Conservation (phyloP, 2,888 invertebrate species). For the Corythucha ciliata region DNA sequence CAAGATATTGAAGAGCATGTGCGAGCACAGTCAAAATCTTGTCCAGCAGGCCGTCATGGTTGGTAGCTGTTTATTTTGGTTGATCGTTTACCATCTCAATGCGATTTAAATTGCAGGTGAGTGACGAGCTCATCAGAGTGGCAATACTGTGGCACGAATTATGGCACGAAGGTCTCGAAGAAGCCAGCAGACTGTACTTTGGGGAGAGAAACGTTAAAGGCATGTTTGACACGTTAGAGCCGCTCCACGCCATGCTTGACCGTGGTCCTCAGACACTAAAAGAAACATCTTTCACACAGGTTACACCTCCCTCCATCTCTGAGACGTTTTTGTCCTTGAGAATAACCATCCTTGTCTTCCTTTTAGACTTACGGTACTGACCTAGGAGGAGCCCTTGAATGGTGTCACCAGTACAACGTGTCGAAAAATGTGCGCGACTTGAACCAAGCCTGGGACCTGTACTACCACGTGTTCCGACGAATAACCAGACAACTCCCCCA, state of each 20-base stretch:
- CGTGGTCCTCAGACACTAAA: constrained; percentile 91
- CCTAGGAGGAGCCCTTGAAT: constrained; percentile 86
- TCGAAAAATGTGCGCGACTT: constrained; percentile 82
- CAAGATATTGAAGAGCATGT: constrained; percentile 89
- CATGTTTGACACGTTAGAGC: constrained; percentile 93
- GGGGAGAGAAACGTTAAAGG: constrained; percentile 92
- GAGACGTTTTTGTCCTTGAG: not conserved
- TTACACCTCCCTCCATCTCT: constrained; percentile 31
- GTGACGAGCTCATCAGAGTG: constrained; percentile 92
- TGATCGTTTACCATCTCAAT: not conserved
- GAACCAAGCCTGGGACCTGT: constrained; percentile 98
- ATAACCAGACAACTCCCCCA: constrained; percentile 92
- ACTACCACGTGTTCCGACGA: constrained; percentile 95
- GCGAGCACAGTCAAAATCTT: constrained; percentile 81
- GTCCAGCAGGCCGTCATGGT: constrained; percentile 96
- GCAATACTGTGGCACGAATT: constrained; percentile 99
- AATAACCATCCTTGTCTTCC: constrained; percentile 3
- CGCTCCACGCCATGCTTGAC: constrained; percentile 87
- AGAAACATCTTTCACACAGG: constrained; percentile 91
- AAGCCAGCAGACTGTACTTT: constrained; percentile 88
- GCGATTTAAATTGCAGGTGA: constrained; percentile 36
- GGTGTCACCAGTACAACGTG: constrained; percentile 83
- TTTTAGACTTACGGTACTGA: constrained; percentile 81
- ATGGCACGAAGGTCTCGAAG: constrained; percentile 97
- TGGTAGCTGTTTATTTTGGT: constrained; percentile 38